Evolutionary conservation across 2,113 vertebrate genomes (phyloP).

Genomic region (Okapia johnstoni): DNA sequence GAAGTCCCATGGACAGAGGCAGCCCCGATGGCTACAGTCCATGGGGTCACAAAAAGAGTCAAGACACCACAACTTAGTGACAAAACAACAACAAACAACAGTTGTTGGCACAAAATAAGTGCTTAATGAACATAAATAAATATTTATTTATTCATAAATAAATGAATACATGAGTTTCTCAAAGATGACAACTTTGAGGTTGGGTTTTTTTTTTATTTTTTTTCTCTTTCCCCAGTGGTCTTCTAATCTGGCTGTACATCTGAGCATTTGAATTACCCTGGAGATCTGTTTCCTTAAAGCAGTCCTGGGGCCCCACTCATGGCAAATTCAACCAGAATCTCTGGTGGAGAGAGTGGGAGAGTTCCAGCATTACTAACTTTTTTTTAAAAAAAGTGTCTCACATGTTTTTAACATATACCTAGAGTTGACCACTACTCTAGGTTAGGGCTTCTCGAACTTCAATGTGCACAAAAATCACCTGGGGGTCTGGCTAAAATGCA

Average conservation of each 20-base stretch:
- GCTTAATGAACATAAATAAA: not conserved
- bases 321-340: not conserved
- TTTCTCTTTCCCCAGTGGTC: not conserved
- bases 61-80: not conserved
- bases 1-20: not conserved
- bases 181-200: not conserved
- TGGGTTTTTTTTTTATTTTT: constrained; percentile 1
- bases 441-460: not conserved
- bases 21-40: not conserved
- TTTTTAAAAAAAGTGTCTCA: not conserved
- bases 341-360: not conserved
- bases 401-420: not conserved
- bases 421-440: not conserved
- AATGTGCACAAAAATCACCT: not conserved
- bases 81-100: not conserved
- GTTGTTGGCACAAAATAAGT: not conserved
- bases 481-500: not conserved
- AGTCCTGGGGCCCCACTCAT: not conserved
- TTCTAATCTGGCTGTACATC: not conserved
- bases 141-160: no score
- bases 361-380: not conserved
- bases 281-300: not conserved
- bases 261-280: not conserved
- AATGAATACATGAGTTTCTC: not conserved
- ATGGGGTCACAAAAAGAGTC: not conserved